phyloP scores from a whole-genome alignment of 2,113 vertebrate genomes.

The Odobenus rosmarus region DNA sequence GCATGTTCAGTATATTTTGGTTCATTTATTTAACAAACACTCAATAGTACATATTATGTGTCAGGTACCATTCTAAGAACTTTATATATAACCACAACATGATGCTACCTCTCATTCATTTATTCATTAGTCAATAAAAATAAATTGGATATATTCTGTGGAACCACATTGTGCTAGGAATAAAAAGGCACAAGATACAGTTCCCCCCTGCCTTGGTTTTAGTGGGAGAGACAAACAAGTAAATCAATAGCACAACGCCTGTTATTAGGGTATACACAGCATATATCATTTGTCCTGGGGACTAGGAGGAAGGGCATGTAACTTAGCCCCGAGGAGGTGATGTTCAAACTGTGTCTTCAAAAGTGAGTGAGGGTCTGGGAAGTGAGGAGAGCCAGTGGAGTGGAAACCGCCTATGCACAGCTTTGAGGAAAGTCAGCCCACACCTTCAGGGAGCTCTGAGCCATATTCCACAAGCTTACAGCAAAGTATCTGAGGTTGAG shows the following conservation, averaged over 20 bases:
- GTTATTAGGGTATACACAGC: fast-evolving
- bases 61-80: conserved; percentile 35
- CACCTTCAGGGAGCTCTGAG: no score
- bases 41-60: neutral
- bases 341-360: neutral
- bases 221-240: neutral
- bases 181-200: neutral
- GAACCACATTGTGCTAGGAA: neutral
- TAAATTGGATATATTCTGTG: conserved; percentile 28
- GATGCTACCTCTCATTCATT: conserved; percentile 42
- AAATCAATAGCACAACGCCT: neutral
- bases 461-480: fast-evolving
- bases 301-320: neutral
- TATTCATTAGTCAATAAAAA: conserved; percentile 52
- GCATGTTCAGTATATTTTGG: conserved; percentile 15
- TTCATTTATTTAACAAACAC: conserved; percentile 62
- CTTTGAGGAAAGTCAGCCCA: neutral
- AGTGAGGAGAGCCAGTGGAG: neutral
- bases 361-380: neutral
- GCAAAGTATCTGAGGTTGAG: neutral
- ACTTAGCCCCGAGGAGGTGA: neutral
- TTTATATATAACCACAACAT: neutral
- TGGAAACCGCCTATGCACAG: neutral
- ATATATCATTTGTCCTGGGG: neutral
- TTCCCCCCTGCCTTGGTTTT: neutral